These are phyloP conservation scores for Drosophila tristis DNA, from an alignment of 1,140 invertebrate species.

Conservation along the genomic window DNA sequence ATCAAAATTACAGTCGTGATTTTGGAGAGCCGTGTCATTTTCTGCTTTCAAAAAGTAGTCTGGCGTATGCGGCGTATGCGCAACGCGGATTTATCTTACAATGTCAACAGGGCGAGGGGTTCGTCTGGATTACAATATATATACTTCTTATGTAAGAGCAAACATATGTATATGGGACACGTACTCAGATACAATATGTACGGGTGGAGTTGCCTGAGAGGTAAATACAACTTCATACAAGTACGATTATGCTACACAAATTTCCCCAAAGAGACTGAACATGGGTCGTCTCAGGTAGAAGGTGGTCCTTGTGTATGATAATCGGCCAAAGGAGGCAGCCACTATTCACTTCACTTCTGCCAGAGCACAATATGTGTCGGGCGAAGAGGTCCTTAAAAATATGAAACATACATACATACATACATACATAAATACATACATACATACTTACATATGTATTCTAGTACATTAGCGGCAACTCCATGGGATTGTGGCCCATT, in stretches of 20 bases:
- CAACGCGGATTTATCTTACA: slow-evolving; percentile 68
- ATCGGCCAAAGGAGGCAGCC: slow-evolving; percentile 29
- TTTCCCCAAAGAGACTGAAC: slow-evolving; percentile 39
- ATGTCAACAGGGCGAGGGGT: slow-evolving; percentile 60
- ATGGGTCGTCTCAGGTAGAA: slow-evolving; percentile 48
- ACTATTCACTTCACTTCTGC: slow-evolving; percentile 68
- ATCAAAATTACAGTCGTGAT: slow-evolving; percentile 50
- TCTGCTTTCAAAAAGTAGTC: slow-evolving; percentile 18
- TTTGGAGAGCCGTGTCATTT: slow-evolving; percentile 24
- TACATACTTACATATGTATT: too few relatives aligned
- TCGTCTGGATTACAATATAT: slow-evolving; percentile 38
- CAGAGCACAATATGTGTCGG: slow-evolving; percentile 70
- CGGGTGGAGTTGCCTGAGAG: slow-evolving; percentile 37
- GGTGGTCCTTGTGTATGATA: slow-evolving; percentile 65
- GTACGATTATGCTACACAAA: slow-evolving; percentile 39
- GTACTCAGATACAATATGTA: neutral
- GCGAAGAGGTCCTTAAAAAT: slow-evolving; percentile 64
- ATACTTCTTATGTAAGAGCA: neutral
- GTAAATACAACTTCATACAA: slow-evolving; percentile 59
- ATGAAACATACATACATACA: slow-evolving; percentile 44
- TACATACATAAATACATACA: neutral
- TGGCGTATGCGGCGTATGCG: slow-evolving; percentile 67
- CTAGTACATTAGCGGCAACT: slow-evolving; percentile 28
- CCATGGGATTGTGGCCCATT: slow-evolving; percentile 21
- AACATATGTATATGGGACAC: slow-evolving; percentile 12